Percentiles rank a stretch among this genome's conserved stretches.
Conservation (phyloP, 2,888 invertebrate genomes). For the Lasioglossum malachurum region DNA sequence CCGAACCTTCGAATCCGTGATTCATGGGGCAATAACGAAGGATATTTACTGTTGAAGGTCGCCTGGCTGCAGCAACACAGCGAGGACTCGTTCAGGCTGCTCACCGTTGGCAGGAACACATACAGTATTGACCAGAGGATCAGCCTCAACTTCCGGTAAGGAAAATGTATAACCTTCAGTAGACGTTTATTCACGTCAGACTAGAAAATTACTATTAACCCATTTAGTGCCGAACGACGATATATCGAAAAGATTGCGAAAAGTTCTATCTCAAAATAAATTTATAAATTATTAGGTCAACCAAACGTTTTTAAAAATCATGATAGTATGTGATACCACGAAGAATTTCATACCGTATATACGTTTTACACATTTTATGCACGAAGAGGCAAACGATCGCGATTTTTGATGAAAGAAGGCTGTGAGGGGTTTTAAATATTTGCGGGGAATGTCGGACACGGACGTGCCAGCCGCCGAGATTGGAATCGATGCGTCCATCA, state of each 20-base stretch:
- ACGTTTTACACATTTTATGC: not conserved
- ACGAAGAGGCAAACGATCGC: not conserved
- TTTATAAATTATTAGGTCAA: too few relatives aligned
- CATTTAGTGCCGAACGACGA: too few relatives aligned
- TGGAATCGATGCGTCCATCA: not conserved
- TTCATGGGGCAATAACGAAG: slow-evolving; percentile 51
- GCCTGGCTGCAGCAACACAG: slow-evolving; percentile 88
- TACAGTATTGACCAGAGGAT: slow-evolving; percentile 88
- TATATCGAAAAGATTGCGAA: too few relatives aligned
- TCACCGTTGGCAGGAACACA: slow-evolving; percentile 87
- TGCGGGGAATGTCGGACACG: not conserved
- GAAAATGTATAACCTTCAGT: not conserved
- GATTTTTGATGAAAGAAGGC: not conserved
- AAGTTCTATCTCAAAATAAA: too few relatives aligned
- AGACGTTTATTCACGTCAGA: too few relatives aligned
- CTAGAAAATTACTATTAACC: too few relatives aligned
- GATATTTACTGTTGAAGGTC: slow-evolving; percentile 83
- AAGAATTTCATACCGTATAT: not conserved
- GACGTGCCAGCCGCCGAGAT: not conserved
- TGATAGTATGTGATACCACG: not conserved
- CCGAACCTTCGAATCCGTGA: slow-evolving; percentile 33
- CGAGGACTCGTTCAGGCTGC: slow-evolving; percentile 87
- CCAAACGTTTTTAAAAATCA: not conserved
- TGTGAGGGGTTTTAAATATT: not conserved
- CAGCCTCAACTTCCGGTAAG: slow-evolving; percentile 87